Conservation (phyloP, 2,113 vertebrate species). For the Notarius lentiginosus region DNA sequence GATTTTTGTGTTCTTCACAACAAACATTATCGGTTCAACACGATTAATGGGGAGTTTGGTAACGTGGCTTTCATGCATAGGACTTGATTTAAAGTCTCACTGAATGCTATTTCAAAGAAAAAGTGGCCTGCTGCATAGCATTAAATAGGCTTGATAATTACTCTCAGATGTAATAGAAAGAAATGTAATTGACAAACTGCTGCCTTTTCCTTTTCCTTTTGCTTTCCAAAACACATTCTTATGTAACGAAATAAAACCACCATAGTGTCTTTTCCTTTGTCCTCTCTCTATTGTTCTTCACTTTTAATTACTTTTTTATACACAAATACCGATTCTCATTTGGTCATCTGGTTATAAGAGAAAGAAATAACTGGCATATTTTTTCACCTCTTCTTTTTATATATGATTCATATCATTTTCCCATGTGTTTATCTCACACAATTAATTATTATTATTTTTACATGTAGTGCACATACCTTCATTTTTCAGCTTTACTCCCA, state of each 20-base stretch:
- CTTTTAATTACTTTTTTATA: neutral
- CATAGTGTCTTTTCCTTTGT: neutral
- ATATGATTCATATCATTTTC: neutral
- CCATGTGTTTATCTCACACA: neutral
- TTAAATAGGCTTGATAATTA: constrained; percentile 41
- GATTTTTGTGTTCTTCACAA: neutral
- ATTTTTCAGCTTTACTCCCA: neutral
- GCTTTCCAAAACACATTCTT: neutral
- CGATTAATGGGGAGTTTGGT: constrained; percentile 3
- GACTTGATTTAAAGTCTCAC: constrained; percentile 34
- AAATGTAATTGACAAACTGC: neutral
- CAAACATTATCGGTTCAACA: neutral
- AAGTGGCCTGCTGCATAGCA: constrained; percentile 7
- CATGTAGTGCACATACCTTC: neutral
- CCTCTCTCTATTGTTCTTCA: neutral
- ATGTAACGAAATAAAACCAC: neutral
- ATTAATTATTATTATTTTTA: neutral
- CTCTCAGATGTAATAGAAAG: constrained; percentile 42
- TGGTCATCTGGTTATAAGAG: neutral
- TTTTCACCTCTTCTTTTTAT: neutral
- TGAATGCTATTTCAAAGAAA: constrained; percentile 13
- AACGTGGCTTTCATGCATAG: constrained; percentile 11
- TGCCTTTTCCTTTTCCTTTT: neutral
- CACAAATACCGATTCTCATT: neutral
- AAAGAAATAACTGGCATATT: neutral